Conservation (phyloP, 2,888 invertebrate genomes). For the Limnephilus rhombicus region DNA sequence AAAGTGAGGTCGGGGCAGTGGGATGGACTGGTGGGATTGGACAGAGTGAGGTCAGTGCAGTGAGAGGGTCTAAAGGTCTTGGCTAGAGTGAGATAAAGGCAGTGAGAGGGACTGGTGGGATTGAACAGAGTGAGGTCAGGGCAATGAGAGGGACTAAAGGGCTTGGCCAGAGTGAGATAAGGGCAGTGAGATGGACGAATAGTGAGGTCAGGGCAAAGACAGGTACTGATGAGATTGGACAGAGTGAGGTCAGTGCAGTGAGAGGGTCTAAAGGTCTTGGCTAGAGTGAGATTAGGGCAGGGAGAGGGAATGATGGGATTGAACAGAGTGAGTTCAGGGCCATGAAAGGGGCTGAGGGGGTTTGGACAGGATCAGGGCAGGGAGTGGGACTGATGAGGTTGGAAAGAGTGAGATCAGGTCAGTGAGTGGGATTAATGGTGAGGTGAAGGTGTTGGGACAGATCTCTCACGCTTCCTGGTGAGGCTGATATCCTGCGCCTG, state of each 20-base stretch:
- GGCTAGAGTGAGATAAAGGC: neutral
- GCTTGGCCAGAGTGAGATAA: too few relatives aligned
- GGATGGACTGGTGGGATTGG: too few relatives aligned
- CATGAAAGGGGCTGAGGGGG: neutral
- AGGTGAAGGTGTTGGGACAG: neutral
- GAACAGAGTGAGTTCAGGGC: neutral
- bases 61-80: neutral
- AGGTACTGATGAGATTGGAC: too few relatives aligned
- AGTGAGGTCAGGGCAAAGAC: neutral
- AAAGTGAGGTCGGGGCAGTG: too few relatives aligned
- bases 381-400: neutral
- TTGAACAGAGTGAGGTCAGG: neutral
- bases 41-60: neutral
- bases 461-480: constrained; percentile 79
- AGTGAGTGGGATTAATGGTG: neutral
- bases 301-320: too few relatives aligned
- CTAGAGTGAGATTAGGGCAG: neutral
- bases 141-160: neutral
- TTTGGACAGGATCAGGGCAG: neutral
- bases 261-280: neutral
- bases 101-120: neutral
- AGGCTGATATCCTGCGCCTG: constrained; percentile 84
- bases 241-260: neutral
- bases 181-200: too few relatives aligned
- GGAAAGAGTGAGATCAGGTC: neutral